phyloP scores from a whole-genome alignment of 2,888 invertebrate genomes.

The Brachypalpus laphriformis region DNA sequence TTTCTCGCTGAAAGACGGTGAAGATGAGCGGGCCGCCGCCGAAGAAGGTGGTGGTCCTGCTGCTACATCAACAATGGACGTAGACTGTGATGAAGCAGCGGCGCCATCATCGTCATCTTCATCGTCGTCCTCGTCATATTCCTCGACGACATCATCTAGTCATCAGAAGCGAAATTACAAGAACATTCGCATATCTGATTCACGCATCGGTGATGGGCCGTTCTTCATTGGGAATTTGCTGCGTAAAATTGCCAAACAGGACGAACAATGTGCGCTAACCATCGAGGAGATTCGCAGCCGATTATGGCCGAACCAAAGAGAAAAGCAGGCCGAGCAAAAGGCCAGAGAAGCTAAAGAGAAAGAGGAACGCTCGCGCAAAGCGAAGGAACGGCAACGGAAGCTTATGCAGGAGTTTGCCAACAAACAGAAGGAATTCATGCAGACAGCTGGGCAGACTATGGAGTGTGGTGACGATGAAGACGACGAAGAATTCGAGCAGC shows the following conservation, averaged over 20 bases:
- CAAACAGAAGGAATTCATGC: constrained; percentile 95
- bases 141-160: constrained; percentile 55
- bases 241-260: constrained; percentile 88
- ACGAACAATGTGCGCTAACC: constrained; percentile 87
- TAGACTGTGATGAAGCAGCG: constrained; percentile 81
- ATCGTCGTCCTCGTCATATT: constrained; percentile 47
- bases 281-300: constrained; percentile 88
- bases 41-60: constrained; percentile 25
- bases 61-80: constrained; percentile 77
- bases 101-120: constrained; percentile 78
- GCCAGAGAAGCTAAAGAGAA: constrained; percentile 87
- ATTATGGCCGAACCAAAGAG: constrained; percentile 92
- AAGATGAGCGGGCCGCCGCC: constrained; percentile 64
- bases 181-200: constrained; percentile 81
- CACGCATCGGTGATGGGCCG: constrained; percentile 91
- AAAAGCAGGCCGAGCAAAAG: constrained; percentile 90
- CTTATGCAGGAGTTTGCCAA: constrained; percentile 96
- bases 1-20: constrained; percentile 86
- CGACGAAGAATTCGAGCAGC: constrained; percentile 85
- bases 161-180: constrained; percentile 75
- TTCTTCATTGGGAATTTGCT: constrained; percentile 92
- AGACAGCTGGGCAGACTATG: constrained; percentile 87
- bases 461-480: constrained; percentile 84
- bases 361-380: constrained; percentile 92
- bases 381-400: constrained; percentile 94